phyloP scores from a whole-genome alignment of 1,140 invertebrate species.

The Trichonephila inaurata region DNA sequence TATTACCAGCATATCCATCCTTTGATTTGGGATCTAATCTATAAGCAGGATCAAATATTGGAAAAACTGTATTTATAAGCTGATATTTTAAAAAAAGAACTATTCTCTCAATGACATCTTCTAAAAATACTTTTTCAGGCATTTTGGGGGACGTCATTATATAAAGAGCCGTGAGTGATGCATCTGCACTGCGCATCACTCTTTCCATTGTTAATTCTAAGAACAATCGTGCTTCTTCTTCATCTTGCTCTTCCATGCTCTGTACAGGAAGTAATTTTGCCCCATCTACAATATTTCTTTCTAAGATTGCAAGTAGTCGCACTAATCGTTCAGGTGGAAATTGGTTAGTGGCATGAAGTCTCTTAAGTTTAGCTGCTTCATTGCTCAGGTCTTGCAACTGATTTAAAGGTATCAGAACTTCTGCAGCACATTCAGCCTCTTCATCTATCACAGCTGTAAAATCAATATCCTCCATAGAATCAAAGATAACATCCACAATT shows the following conservation, averaged over 20 bases:
- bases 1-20: conserved; percentile 83
- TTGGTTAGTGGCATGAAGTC: conserved; percentile 87
- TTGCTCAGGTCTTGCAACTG: conserved; percentile 92
- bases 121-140: conserved; percentile 95
- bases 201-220: conserved; percentile 93
- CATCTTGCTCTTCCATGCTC: conserved; percentile 87
- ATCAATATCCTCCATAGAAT: conserved; percentile 92
- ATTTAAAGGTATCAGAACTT: conserved; percentile 89
- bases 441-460: conserved; percentile 85
- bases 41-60: conserved; percentile 98
- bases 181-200: conserved; percentile 93
- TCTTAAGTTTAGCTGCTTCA: conserved; percentile 97
- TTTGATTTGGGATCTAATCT: conserved; percentile 84
- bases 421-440: conserved; percentile 87
- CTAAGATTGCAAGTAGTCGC: conserved; percentile 91
- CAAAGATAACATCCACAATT: conserved; percentile 93
- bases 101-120: conserved; percentile 98
- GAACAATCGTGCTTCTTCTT: conserved; percentile 92
- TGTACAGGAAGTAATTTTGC: conserved; percentile 89
- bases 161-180: conserved; percentile 91
- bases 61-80: conserved; percentile 97
- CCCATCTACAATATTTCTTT: conserved; percentile 95
- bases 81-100: conserved; percentile 97
- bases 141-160: conserved; percentile 97
- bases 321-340: conserved; percentile 94